A percentile compares a stretch with the other conserved stretches of the same genome.
These are phyloP conservation scores for Sminthurides bifidus DNA, from an alignment of 1,140 invertebrate species.

Conservation along the genomic window DNA sequence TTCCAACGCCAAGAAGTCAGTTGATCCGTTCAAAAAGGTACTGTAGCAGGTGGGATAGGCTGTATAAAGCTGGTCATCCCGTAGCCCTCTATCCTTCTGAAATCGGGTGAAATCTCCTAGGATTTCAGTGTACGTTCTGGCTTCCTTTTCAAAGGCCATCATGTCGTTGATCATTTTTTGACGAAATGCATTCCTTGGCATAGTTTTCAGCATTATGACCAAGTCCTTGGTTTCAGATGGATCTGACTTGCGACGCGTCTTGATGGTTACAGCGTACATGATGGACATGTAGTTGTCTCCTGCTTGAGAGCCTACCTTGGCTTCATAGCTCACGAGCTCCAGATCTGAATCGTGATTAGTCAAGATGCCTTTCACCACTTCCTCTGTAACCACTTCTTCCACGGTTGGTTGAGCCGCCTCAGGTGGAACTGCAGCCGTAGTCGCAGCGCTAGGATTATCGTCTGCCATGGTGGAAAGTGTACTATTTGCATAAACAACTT, in stretches of 20 bases:
- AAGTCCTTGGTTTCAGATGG: conserved; percentile 5
- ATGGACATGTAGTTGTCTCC: conserved; percentile 43
- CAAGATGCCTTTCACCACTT: conserved; percentile 20
- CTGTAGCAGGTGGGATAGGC: conserved; percentile 14
- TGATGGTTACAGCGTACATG: conserved; percentile 35
- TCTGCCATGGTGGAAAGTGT: no score
- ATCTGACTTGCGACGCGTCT: no score
- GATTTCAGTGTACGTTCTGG: conserved; percentile 16
- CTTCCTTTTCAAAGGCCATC: conserved; percentile 20
- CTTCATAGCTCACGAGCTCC: conserved; percentile 33
- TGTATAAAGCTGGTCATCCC: conserved; percentile 7
- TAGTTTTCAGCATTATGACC: conserved; percentile 20
- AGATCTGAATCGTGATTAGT: conserved; percentile 25
- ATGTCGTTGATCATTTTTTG: conserved; percentile 18
- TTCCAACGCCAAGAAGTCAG: conserved; percentile 17
- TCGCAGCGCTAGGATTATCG: no score
- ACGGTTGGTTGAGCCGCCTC: conserved; percentile 10
- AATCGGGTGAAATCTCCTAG: conserved; percentile 12
- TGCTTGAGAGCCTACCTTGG: conserved; percentile 36
- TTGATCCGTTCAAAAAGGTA: conserved; percentile 1
- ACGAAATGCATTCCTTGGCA: conserved; percentile 18
- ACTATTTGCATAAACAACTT: no score
- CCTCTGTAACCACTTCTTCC: conserved; percentile 23
- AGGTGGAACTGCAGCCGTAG: no score
- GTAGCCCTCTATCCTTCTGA: conserved; percentile 12